Conservation (phyloP, 1,140 invertebrate species). For the Arion vulgaris region DNA sequence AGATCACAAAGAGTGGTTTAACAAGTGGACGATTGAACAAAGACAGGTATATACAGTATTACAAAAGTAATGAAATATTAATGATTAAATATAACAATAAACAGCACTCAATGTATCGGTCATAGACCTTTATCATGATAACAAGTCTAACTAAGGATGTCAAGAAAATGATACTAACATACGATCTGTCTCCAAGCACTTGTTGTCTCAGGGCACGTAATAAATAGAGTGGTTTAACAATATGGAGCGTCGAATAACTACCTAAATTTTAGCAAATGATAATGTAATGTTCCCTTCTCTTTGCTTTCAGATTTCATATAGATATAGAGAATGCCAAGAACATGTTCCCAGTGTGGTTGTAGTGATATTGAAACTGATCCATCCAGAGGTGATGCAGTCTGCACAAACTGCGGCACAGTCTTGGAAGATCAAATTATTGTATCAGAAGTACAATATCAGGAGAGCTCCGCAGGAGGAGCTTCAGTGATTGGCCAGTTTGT, state of each 20-base stretch:
- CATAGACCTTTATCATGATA: not conserved
- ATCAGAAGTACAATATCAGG: slow-evolving; percentile 95
- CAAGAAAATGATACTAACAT: too few relatives aligned
- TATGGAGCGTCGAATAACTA: not conserved
- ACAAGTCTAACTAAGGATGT: too few relatives aligned
- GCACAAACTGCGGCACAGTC: slow-evolving; percentile 95
- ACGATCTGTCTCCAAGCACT: not conserved
- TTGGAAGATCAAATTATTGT: slow-evolving; percentile 97
- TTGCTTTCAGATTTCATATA: not conserved
- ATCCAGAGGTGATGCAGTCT: slow-evolving; percentile 93
- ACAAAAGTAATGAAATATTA: too few relatives aligned
- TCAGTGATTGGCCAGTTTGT: slow-evolving; percentile 94
- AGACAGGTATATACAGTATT: too few relatives aligned
- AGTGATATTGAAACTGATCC: slow-evolving; percentile 95
- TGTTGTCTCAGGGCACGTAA: not conserved
- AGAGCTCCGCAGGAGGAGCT: slow-evolving; percentile 89
- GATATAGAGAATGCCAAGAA: slow-evolving; percentile 57
- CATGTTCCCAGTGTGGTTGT: slow-evolving; percentile 92
- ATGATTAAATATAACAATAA: too few relatives aligned
- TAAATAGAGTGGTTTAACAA: not conserved
- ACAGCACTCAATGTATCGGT: too few relatives aligned
- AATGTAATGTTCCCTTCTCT: not conserved
- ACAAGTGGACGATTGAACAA: too few relatives aligned
- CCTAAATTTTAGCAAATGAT: not conserved
- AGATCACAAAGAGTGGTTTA: too few relatives aligned